Evolutionary conservation across 1,140 invertebrate genomes (phyloP), one percentile per base, ranked within the genome.

Genomic region (Formica exsecta): DNA sequence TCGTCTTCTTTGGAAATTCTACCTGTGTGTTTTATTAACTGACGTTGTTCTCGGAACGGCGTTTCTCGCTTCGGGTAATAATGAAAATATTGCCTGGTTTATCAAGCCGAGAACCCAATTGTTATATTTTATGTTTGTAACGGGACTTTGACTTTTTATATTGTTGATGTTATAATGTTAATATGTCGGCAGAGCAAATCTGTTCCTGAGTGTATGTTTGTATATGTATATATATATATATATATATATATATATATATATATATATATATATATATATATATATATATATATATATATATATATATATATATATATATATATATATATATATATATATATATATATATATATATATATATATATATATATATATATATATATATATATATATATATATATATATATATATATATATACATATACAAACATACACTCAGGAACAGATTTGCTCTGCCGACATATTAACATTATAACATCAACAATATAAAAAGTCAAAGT

Each of bases 1-100:
- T 57, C 36, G 57, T 73, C 65, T 70, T 84, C 70, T 75, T 62
- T 22, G 59, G 22, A 74, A 76, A 51, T 83, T 80, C 59, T 75
- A 48, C 19, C 41, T 62, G 11, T 57, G 36, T 9, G 36, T 71
- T 70, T 71, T 81, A 81, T 71, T 54, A 57, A 25, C 25, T 25
- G 54, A 61, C 38, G 29, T 16, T 29, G n/a, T 57, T 22, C 41
- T 57, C 36, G 25, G 22, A 59, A 59, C n/a, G 29, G 65, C 25
- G 29, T 9, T 81, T 32, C 70, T 81, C 51, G 8, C 8, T 13
- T 48, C 44, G 32, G 22, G 11, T 81, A 80, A 48, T 48, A 16
- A 70, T 57, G 48, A 70, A 57, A 57, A 80, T 68, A 80, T 38
- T 8, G 48, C 19, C 22, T 57, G 16, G 7, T 38, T 80, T 70